phyloP scores from a whole-genome alignment of 2,113 vertebrate species.

The Dipodomys spectabilis region DNA sequence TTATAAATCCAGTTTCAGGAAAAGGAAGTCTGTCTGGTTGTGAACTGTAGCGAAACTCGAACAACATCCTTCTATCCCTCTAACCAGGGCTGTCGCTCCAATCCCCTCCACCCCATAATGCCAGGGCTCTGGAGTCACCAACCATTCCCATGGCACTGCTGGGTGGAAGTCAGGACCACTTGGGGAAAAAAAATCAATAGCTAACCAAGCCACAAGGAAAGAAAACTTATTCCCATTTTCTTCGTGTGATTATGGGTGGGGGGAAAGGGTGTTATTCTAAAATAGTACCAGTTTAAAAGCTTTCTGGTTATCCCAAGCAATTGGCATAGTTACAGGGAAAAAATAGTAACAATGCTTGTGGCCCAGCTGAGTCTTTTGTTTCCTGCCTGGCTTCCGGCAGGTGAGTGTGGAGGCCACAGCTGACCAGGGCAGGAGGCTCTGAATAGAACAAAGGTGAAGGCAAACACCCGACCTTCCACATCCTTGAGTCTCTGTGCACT shows the following conservation, averaged over 20 bases:
- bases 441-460: background rate
- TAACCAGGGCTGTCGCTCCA: background rate
- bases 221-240: conserved; percentile 26
- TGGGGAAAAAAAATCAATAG: conserved; percentile 15
- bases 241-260: background rate
- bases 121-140: background rate
- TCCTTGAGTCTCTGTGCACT: background rate
- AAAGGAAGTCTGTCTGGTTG: background rate
- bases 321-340: background rate
- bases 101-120: background rate
- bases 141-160: background rate
- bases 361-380: background rate
- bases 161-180: background rate
- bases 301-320: conserved; percentile 16
- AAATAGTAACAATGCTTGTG: background rate
- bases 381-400: background rate
- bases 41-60: background rate
- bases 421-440: background rate
- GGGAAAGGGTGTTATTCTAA: conserved; percentile 27
- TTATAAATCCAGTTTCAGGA: background rate
- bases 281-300: background rate
- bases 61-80: background rate
- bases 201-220: background rate
- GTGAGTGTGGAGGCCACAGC: background rate
- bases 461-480: too few species aligned